Conservation (phyloP, 2,113 vertebrate genomes). For the Sciurus niger region DNA sequence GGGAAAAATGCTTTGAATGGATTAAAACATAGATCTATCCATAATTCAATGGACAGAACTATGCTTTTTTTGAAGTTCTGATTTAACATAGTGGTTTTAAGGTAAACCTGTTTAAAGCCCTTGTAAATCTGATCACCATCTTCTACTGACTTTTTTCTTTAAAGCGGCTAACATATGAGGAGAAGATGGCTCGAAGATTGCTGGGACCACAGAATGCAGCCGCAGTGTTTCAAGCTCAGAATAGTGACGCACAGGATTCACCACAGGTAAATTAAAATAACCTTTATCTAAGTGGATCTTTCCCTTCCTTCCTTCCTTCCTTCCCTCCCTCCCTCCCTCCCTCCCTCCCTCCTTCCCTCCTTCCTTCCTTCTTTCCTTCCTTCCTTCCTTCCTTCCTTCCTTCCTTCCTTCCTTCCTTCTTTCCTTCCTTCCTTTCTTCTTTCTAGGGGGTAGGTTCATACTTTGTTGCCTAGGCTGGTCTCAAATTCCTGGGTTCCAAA, state of each 20-base stretch:
- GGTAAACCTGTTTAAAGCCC: not conserved
- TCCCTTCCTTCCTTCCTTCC: too few relatives aligned
- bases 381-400: too few relatives aligned
- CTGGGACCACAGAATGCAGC: constrained; percentile 94
- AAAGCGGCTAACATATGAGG: constrained; percentile 96
- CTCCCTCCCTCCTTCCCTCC: too few relatives aligned
- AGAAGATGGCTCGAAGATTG: constrained; percentile 97
- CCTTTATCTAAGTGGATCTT: not conserved
- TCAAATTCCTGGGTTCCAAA: not conserved
- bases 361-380: too few relatives aligned
- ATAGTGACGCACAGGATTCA: constrained; percentile 87
- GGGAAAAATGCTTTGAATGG: constrained; percentile 9
- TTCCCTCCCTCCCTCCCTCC: too few relatives aligned
- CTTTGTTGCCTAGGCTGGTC: not conserved
- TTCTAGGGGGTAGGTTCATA: too few relatives aligned
- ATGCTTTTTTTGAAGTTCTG: constrained; percentile 9
- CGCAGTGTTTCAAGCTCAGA: constrained; percentile 92
- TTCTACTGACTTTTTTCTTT: constrained; percentile 33
- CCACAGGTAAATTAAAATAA: constrained; percentile 90
- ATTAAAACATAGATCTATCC: not conserved
- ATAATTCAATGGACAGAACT: not conserved
- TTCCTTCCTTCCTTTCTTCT: too few relatives aligned
- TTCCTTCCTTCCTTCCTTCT: too few relatives aligned
- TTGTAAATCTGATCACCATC: not conserved
- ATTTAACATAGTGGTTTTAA: not conserved